These are phyloP conservation scores for Myotis brandtii DNA, from an alignment of 2,113 vertebrate genomes.

Conservation along the genomic window DNA sequence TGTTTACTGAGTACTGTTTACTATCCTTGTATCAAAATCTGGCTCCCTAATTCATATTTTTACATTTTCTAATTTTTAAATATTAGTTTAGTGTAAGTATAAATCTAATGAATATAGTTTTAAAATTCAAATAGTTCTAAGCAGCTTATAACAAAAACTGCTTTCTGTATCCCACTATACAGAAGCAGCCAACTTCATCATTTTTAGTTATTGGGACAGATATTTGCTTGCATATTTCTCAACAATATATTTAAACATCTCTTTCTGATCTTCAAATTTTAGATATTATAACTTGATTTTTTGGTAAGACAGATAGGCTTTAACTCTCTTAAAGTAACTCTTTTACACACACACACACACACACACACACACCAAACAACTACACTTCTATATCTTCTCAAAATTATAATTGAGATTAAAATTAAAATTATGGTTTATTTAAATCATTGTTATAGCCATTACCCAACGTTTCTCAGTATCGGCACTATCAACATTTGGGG, in stretches of 20 bases:
- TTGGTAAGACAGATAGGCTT: not conserved
- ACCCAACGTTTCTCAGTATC: not conserved
- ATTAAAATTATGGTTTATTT: not conserved
- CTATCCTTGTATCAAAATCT: not conserved
- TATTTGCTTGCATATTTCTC: slow-evolving; percentile 10
- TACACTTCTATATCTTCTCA: not conserved
- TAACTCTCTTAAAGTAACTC: not conserved
- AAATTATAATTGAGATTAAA: not conserved
- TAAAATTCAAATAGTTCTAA: not conserved
- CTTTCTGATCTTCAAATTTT: not conserved
- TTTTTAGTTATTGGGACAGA: not conserved
- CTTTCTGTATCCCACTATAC: too few species aligned
- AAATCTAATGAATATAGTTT: not conserved
- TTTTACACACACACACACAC: not conserved
- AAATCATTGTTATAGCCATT: not conserved
- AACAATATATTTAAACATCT: not conserved
- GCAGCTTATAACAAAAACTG: not conserved
- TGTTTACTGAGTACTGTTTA: not conserved
- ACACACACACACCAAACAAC: not conserved
- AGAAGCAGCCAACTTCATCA: not conserved
- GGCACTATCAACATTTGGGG: not conserved
- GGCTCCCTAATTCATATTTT: not conserved
- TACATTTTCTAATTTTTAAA: not conserved
- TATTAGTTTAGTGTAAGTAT: not conserved
- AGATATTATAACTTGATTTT: not conserved